Conservation (phyloP, 1,140 invertebrate genomes). For the Tenebrio molitor region DNA sequence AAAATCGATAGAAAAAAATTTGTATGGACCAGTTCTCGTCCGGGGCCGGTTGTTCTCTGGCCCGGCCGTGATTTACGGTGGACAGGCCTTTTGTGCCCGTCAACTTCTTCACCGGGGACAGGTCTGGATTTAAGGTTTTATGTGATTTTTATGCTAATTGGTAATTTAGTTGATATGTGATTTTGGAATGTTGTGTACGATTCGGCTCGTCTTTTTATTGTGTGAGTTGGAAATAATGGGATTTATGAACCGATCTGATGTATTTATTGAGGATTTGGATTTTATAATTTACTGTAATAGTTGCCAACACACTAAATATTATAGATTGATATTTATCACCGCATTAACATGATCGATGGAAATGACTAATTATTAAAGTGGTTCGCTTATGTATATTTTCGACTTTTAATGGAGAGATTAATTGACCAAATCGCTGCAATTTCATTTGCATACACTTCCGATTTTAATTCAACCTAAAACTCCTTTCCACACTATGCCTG, state of each 20-base stretch:
- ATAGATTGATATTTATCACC: slow-evolving; percentile 57
- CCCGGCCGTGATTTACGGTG: slow-evolving; percentile 56
- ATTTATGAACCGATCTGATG: slow-evolving; percentile 61
- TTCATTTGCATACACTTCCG: not conserved
- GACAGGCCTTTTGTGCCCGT: slow-evolving; percentile 59
- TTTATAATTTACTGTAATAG: slow-evolving; percentile 59
- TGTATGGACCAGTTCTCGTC: slow-evolving; percentile 22
- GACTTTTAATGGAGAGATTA: slow-evolving; percentile 23
- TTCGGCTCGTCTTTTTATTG: slow-evolving; percentile 55
- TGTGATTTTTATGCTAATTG: slow-evolving; percentile 60
- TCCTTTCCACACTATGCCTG: not conserved
- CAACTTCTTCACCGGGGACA: slow-evolving; percentile 56
- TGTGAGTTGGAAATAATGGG: slow-evolving; percentile 56
- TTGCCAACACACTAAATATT: slow-evolving; percentile 56
- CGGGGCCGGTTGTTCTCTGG: not conserved
- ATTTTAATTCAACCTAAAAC: not conserved
- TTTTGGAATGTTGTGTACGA: slow-evolving; percentile 59
- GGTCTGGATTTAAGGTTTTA: slow-evolving; percentile 57
- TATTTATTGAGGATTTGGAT: slow-evolving; percentile 60
- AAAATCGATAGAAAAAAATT: slow-evolving; percentile 19
- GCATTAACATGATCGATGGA: slow-evolving; percentile 53
- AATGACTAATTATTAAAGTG: slow-evolving; percentile 49
- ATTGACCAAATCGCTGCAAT: slow-evolving; percentile 24
- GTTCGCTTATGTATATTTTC: slow-evolving; percentile 5
- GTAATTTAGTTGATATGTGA: slow-evolving; percentile 63